These are phyloP conservation scores for Apamea epomidion DNA, from an alignment of 2,888 invertebrate genomes.

Conservation along the genomic window DNA sequence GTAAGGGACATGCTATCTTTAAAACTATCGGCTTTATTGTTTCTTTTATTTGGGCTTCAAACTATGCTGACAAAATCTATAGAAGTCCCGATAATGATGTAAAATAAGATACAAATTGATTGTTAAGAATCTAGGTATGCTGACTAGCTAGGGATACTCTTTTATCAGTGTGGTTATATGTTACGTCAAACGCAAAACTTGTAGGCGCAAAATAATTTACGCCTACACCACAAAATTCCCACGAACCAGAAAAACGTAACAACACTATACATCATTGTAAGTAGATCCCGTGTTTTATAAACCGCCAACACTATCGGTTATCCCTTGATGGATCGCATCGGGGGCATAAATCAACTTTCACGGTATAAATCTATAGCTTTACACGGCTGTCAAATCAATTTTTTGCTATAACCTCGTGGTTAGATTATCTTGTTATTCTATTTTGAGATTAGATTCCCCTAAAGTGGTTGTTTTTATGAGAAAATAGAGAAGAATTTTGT, in stretches of 20 bases:
- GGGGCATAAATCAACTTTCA: conserved; percentile 75
- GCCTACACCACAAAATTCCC: conserved; percentile 18
- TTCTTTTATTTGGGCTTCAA: not conserved
- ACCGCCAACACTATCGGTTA: conserved; percentile 72
- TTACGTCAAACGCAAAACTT: not conserved
- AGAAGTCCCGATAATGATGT: not conserved
- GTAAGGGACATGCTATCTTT: too few relatives aligned
- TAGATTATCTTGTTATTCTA: conserved; percentile 68
- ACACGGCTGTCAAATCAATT: conserved; percentile 68
- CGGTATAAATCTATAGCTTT: conserved; percentile 74
- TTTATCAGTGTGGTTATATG: not conserved
- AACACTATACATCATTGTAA: conserved; percentile 62
- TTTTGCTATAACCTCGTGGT: conserved; percentile 65
- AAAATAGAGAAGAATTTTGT: conserved; percentile 39
- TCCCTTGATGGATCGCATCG: conserved; percentile 74
- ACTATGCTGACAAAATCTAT: not conserved
- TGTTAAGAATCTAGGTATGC: not conserved
- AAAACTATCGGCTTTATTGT: too few relatives aligned
- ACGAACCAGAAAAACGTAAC: conserved; percentile 53
- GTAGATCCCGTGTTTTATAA: conserved; percentile 63
- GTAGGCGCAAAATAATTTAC: conserved; percentile 13
- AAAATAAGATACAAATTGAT: not conserved
- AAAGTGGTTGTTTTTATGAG: conserved; percentile 54
- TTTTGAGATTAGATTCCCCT: conserved; percentile 57
- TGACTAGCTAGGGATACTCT: too few relatives aligned